Evolutionary conservation across 2,797 vertebrate genomes (phyloP), one percentile per base, ranked within the genome.

Genomic region (Paramormyrops hopkinsi): DNA sequence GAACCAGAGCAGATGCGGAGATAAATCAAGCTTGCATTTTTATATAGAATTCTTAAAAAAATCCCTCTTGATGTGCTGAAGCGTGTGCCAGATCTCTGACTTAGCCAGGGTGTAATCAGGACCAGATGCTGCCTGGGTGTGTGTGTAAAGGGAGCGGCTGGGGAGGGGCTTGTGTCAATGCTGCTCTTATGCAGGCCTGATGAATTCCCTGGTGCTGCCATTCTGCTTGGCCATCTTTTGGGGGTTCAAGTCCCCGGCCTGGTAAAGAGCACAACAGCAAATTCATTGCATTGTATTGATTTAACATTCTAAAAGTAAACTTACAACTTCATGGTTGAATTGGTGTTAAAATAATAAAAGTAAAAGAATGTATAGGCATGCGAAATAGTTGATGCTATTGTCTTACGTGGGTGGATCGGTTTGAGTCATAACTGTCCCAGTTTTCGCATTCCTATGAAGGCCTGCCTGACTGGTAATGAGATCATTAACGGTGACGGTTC

Each of bases 51-150:
- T 46, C 6, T 8, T 8, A 9, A n/a, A 41, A 65, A 85, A 84
- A 29, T 65, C 41, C 83, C 25, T 4, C 88, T 51, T 29, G 44
- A 62, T 89, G 46, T 69, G 83, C 53, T 29, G 51, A 59, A 82
- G n/a, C 22, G 19, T 37, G 33, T 19, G 82, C 56, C 83, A 86
- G 83, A 62, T 86, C 88, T 51, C 25, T 62, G 17, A 65, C 44
- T 89, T n/a, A 69, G 84, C 50, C 82, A 46, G 7, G 22, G 25
- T 69, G 29, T 89, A 86, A 89, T 86, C 56, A 69, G 37, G 62
- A 82, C 82, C 82, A 86, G 54, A 62, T 89, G 88, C 83, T 69
- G 85, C 85, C 53, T 84, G 82, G 46, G 82, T 51, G 82, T 84
- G 82, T 25, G 22, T 4, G 44, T 46, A 69, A 37, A 17, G 53